Percentiles rank a stretch among this genome's conserved stretches.
These are phyloP conservation scores for Euplagia quadripunctaria DNA, from an alignment of 2,888 invertebrate species.

Conservation along the genomic window DNA sequence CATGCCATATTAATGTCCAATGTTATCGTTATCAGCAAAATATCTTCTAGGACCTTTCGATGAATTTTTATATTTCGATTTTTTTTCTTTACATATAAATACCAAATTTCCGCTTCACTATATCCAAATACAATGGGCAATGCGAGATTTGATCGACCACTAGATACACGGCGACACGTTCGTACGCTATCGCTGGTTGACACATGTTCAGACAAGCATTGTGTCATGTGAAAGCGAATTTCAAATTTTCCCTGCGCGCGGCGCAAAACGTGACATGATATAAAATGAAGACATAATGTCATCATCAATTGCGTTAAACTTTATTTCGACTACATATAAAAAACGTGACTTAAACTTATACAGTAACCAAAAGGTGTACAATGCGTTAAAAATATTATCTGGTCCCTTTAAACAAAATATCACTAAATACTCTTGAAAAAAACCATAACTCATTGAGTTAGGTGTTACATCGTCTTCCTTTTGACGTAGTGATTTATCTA, in stretches of 20 bases:
- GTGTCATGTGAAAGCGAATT: conserved; percentile 57
- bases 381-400: background rate
- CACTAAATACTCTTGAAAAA: too few species aligned
- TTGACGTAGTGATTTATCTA: too few species aligned
- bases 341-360: background rate
- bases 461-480: too few species aligned
- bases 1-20: too few species aligned
- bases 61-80: too few species aligned
- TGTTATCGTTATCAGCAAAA: too few species aligned
- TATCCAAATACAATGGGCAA: conserved; percentile 23
- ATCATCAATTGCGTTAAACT: conserved; percentile 56
- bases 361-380: background rate
- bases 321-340: conserved; percentile 34
- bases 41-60: too few species aligned
- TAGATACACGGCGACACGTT: conserved; percentile 43
- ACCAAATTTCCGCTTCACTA: background rate
- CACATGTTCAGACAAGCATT: conserved; percentile 61
- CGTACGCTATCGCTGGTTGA: conserved; percentile 52
- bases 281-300: conserved; percentile 59
- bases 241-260: conserved; percentile 63
- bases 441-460: too few species aligned
- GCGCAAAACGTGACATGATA: conserved; percentile 56
- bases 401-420: too few species aligned
- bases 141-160: conserved; percentile 35
- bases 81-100: background rate